phyloP scores from a whole-genome alignment of 2,888 invertebrate genomes.

The Electrophaes corylata region DNA sequence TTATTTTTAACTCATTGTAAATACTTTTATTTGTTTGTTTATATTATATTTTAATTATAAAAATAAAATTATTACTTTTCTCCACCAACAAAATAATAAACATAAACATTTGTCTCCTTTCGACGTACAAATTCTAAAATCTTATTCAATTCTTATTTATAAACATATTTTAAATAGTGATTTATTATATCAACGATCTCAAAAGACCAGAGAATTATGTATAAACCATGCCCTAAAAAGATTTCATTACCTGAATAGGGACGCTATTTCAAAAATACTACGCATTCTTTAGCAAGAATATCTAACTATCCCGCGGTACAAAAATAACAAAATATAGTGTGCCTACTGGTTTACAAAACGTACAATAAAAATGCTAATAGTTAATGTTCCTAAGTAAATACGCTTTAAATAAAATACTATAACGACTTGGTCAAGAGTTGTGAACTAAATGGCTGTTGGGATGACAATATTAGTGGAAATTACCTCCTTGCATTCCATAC shows the following conservation, averaged over 20 bases:
- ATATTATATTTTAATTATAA: conserved; percentile 2
- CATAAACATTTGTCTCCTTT: conserved; percentile 17
- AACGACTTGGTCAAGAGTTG: conserved; percentile 3
- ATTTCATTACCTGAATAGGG: neutral
- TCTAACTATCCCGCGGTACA: conserved; percentile 2
- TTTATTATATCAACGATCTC: conserved; percentile 5
- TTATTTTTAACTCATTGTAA: conserved; percentile 6
- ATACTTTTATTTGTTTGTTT: conserved; percentile 17
- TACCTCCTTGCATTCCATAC: no score
- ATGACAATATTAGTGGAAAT: neutral
- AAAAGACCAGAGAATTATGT: neutral
- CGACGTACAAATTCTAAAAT: conserved; percentile 13
- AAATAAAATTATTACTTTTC: conserved; percentile 23
- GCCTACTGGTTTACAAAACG: conserved; percentile 2
- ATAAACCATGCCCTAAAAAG: neutral
- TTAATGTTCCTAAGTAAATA: neutral
- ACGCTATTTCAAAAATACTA: neutral
- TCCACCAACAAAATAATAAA: conserved; percentile 21
- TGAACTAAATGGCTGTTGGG: neutral
- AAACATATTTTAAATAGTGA: conserved; percentile 2
- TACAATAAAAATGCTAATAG: conserved; percentile 18
- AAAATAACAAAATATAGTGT: conserved; percentile 4
- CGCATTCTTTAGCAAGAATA: neutral
- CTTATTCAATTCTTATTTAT: conserved; percentile 19
- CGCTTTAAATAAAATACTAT: conserved; percentile 17